phyloP scores from a whole-genome alignment of 2,113 vertebrate genomes.

The Bos indicus region DNA sequence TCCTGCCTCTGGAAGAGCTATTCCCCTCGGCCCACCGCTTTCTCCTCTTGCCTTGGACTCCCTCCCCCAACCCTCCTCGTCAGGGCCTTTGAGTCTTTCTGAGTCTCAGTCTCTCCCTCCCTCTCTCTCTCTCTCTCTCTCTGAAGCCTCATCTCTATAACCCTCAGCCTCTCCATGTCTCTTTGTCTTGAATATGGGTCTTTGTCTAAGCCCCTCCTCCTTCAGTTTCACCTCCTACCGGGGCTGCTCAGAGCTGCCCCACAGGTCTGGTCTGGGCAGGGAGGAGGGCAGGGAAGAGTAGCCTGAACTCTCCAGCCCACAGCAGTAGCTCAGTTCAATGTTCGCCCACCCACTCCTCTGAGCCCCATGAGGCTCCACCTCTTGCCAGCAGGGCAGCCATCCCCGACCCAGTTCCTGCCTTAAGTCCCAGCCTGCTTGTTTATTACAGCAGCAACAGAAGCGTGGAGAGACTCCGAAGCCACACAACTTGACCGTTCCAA shows the following conservation, averaged over 20 bases:
- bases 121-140: not conserved
- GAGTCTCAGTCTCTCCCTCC: not conserved
- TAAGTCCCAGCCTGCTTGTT: slow-evolving; percentile 34
- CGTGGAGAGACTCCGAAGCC: not conserved
- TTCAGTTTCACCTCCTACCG: not conserved
- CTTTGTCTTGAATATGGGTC: not conserved
- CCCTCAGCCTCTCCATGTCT: not conserved
- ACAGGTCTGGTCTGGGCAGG: not conserved
- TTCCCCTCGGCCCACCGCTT: not conserved
- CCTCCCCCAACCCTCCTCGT: not conserved
- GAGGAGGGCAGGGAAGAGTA: not conserved
- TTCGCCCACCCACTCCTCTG: not conserved
- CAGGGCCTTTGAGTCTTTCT: not conserved
- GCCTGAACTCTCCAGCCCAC: not conserved
- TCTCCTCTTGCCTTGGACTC: not conserved
- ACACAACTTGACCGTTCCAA: not conserved
- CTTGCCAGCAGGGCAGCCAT: not conserved
- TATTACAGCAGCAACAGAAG: not conserved
- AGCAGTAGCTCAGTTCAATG: not conserved
- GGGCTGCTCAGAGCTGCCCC: not conserved
- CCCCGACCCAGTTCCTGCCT: slow-evolving; percentile 28
- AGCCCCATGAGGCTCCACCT: not conserved
- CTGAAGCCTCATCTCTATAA: not conserved
- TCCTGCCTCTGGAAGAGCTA: not conserved
- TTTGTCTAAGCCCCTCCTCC: not conserved